A percentile compares a stretch with the other conserved stretches of the same genome.
Conservation (phyloP, 2,888 invertebrate genomes). For the Isotomurus palustris region DNA sequence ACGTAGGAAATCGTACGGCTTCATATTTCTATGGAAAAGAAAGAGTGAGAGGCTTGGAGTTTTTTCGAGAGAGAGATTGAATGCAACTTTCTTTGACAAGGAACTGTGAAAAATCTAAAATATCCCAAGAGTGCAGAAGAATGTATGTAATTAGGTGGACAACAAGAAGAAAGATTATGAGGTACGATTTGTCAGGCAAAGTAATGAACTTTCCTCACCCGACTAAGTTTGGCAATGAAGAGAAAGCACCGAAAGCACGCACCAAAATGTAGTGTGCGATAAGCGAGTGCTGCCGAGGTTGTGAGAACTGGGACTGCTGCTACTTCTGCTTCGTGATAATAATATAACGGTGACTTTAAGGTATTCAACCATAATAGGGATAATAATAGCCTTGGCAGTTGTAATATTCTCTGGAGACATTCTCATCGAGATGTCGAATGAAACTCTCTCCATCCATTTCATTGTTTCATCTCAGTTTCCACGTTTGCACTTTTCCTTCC, state of each 20-base stretch:
- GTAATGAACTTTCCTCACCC: constrained; percentile 1
- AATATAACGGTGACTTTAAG: no score
- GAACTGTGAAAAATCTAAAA: no score
- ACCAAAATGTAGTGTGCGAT: no score
- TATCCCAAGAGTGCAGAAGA: not conserved
- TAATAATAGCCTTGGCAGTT: not conserved
- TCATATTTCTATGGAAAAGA: no score
- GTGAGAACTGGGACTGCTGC: no score
- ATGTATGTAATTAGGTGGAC: not conserved
- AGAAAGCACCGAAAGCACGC: no score
- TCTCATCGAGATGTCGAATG: not conserved
- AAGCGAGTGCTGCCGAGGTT: no score
- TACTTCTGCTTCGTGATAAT: no score
- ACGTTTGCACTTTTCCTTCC: not conserved
- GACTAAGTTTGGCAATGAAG: not conserved
- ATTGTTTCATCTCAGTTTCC: not conserved
- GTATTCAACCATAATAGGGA: not conserved
- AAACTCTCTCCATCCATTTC: not conserved
- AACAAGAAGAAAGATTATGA: not conserved
- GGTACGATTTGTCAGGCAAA: not conserved
- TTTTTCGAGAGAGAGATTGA: no score
- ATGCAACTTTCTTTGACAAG: no score
- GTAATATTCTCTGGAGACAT: not conserved
- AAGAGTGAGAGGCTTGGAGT: no score
- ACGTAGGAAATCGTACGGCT: no score